Base-by-base conservation (phyloP, 1,140 invertebrate species). In the Phortica variegata region DNA sequence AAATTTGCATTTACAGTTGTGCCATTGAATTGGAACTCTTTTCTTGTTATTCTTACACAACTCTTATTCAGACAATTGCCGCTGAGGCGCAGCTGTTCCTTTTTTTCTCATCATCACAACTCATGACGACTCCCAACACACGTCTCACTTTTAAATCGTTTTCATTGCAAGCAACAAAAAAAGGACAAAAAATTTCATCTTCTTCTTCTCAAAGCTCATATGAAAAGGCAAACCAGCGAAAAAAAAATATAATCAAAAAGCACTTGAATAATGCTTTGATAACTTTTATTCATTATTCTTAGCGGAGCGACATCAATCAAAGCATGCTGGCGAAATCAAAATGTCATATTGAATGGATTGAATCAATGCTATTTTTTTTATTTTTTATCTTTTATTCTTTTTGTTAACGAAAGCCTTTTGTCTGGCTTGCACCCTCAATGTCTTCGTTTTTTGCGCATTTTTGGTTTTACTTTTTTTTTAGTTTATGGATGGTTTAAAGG, bases 271-370 rank as follows among this genome's bases (percentile, higher is more conserved):
- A 41, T 41, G 52, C 33, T 68, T 68, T 58, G 54, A 60, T 68
- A 52, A 63, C 63, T 68, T 68, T 68, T 66, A 66, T 58, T 68
- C 68, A 68, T 68, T 57, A 58, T 60, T 34, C 13, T 34, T 60
- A n/a, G n/a, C n/a, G n/a, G n/a, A n/a, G 51, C 58, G 63, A 62
- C 63, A 68, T 68, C 63, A 68, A 68, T 68, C 63, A 68, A 68
- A 66, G 68, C 60, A 60, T 68, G 63, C 60, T 26, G 23, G 63
- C 63, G 57, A 68, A 66, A 66, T 66, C 63, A 68, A 68, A 68
- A 68, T 58, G 54, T 52, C 57, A 68, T 57, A 46, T 43, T 44
- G 6, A 37, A 21, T 26, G 34, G 5, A 26, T 26, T 26, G 5
- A 26, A 10, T 10, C 10, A 26, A 26, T n/a, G 10, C 5, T 26